Evolutionary conservation across 2,797 vertebrate species (phyloP).

Genomic region (Apogon talboti): DNA sequence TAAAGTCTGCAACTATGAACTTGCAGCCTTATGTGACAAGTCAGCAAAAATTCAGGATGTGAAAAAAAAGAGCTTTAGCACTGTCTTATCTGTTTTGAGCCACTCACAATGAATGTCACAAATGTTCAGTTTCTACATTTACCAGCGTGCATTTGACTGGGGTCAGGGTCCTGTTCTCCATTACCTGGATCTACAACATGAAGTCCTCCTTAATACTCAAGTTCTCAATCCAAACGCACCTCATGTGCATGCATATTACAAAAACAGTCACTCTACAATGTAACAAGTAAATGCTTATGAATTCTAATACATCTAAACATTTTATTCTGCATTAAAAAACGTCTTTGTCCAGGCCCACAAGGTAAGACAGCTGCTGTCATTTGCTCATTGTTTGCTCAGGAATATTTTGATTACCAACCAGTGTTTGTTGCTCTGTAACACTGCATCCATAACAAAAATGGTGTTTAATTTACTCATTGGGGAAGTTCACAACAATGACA

Average conservation of each 20-base stretch:
- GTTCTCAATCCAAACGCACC: too few species aligned
- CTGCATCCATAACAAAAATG: not conserved
- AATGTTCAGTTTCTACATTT: not conserved
- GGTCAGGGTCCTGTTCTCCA: too few species aligned
- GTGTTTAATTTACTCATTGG: too few species aligned
- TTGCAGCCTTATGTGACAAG: slow-evolving; percentile 6
- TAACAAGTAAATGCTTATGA: too few species aligned
- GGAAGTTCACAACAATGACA: not conserved
- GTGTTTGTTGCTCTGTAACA: slow-evolving; percentile 20
- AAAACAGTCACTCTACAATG: too few species aligned
- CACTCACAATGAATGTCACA: not conserved
- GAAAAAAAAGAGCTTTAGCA: not conserved
- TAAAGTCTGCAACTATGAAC: not conserved
- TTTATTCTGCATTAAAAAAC: too few species aligned
- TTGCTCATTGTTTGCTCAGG: slow-evolving; percentile 14
- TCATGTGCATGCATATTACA: too few species aligned
- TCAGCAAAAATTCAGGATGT: not conserved
- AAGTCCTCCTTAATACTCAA: too few species aligned
- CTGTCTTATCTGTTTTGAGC: not conserved
- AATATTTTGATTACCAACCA: slow-evolving; percentile 26
- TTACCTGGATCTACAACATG: too few species aligned
- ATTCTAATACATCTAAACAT: too few species aligned
- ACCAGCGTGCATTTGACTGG: too few species aligned
- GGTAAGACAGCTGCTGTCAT: slow-evolving; percentile 34
- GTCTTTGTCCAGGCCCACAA: not conserved